A percentile compares a stretch with the other conserved stretches of the same genome.
phyloP scores from a whole-genome alignment of 2,888 invertebrate genomes.

The Agonopterix heracliana region DNA sequence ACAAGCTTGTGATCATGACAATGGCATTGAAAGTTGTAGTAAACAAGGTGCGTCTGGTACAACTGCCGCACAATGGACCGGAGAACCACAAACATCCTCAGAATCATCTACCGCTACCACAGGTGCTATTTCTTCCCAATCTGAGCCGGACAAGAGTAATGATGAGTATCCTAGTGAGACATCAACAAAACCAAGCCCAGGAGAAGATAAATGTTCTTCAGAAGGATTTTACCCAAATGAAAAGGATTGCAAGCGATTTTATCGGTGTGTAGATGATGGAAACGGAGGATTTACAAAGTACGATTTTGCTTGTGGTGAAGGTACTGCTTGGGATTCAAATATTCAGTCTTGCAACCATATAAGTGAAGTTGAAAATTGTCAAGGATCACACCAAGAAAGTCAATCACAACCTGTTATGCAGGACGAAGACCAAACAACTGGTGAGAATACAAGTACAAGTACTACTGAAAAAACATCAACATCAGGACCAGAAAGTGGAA shows the following conservation, averaged over 20 bases:
- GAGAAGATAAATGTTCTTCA: conserved; percentile 37
- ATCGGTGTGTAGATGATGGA: conserved; percentile 66
- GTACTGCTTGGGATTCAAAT: conserved; percentile 76
- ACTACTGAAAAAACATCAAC: conserved; percentile 21
- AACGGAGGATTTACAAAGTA: conserved; percentile 65
- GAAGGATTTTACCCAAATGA: conserved; percentile 67
- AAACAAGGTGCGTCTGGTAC: conserved; percentile 23
- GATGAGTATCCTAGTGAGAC: conserved; percentile 11
- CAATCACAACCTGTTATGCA: conserved; percentile 27
- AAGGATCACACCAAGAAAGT: conserved; percentile 19
- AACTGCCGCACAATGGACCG: conserved; percentile 16
- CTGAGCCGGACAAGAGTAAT: conserved; percentile 17
- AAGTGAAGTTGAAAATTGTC: conserved; percentile 53
- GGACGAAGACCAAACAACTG: conserved; percentile 27
- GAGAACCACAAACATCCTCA: conserved; percentile 17
- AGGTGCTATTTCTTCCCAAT: conserved; percentile 9
- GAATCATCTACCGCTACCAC: conserved; percentile 20
- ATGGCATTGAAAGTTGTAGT: conserved; percentile 31
- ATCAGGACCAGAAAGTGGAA: conserved; percentile 20
- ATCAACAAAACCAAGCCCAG: conserved; percentile 15
- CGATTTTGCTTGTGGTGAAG: conserved; percentile 73
- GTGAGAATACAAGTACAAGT: conserved; percentile 16
- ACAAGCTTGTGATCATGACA: conserved; percentile 69
- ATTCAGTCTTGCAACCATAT: conserved; percentile 74
- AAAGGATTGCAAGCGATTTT: conserved; percentile 67